Evolutionary conservation across 2,888 invertebrate species (phyloP).

Genomic region (Muscina levida): DNA sequence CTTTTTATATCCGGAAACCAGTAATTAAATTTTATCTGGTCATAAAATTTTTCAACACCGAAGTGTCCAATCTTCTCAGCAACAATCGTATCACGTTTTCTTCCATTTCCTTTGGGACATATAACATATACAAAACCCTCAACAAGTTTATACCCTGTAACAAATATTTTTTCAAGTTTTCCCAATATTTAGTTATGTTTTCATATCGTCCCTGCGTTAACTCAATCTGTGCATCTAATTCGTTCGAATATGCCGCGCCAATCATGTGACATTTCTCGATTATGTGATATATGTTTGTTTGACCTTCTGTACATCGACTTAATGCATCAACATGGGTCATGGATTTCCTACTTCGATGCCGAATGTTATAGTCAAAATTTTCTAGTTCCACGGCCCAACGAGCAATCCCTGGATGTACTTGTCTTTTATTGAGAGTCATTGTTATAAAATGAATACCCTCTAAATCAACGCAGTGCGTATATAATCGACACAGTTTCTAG

Average conservation of each 20-base stretch:
- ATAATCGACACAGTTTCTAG: slow-evolving; percentile 70
- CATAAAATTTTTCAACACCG: slow-evolving; percentile 70
- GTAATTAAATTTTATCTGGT: slow-evolving; percentile 69
- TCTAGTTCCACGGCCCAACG: slow-evolving; percentile 72
- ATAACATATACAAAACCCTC: slow-evolving; percentile 65
- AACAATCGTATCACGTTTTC: slow-evolving; percentile 65
- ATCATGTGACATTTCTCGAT: too few species aligned
- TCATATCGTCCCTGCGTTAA: slow-evolving; percentile 63
- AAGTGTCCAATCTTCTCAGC: slow-evolving; percentile 72
- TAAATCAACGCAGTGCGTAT: slow-evolving; percentile 66
- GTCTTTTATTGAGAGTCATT: not conserved
- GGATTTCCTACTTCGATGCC: not conserved
- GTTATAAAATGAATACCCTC: not conserved
- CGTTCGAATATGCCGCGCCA: slow-evolving; percentile 7
- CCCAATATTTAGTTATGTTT: slow-evolving; percentile 67
- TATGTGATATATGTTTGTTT: too few species aligned
- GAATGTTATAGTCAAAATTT: not conserved
- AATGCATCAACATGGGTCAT: not conserved
- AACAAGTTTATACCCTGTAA: slow-evolving; percentile 53
- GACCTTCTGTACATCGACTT: not conserved
- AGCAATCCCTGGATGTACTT: not conserved
- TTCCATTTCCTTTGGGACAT: slow-evolving; percentile 67
- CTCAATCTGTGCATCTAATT: slow-evolving; percentile 36
- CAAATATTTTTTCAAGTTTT: slow-evolving; percentile 59
- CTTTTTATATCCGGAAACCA: slow-evolving; percentile 72